These are phyloP conservation scores for Sakesphorus luctuosus DNA, from an alignment of 2,113 vertebrate genomes.

Conservation along the genomic window DNA sequence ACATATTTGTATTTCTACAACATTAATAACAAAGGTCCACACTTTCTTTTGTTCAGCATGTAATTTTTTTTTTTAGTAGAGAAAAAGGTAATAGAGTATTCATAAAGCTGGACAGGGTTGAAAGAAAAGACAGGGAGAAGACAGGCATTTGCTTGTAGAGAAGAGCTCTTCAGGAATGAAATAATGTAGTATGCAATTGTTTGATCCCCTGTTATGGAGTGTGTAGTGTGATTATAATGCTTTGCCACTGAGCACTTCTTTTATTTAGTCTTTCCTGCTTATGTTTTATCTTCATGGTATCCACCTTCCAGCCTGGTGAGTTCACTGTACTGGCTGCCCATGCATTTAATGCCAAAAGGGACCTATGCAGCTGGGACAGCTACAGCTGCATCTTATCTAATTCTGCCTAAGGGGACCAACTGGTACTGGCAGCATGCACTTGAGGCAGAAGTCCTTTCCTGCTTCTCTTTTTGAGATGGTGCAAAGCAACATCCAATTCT, in stretches of 20 bases:
- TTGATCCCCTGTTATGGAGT: not conserved
- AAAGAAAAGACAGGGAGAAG: not conserved
- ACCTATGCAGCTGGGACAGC: conserved; percentile 36
- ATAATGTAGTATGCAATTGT: not conserved
- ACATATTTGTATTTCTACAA: conserved; percentile 88
- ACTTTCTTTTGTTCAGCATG: conserved; percentile 75
- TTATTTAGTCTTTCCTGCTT: not conserved
- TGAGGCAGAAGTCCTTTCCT: conserved; percentile 8
- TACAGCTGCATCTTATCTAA: conserved; percentile 61
- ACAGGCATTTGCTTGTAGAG: not conserved
- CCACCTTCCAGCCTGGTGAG: not conserved
- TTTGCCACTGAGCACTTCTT: not conserved
- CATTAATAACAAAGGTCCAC: conserved; percentile 81
- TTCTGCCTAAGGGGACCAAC: conserved; percentile 52
- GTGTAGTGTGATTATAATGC: not conserved
- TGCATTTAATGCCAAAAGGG: conserved; percentile 48
- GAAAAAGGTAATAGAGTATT: not conserved
- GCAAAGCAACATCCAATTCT: not conserved
- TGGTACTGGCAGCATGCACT: conserved; percentile 45
- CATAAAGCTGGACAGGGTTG: not conserved
- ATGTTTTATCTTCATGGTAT: not conserved
- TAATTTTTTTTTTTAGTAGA: conserved; percentile 27
- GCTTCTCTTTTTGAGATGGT: not conserved
- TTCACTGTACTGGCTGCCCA: not conserved
- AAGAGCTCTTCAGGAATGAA: not conserved